Evolutionary conservation across 2,888 invertebrate genomes (phyloP).

Genomic region (Hymenopus coronatus): DNA sequence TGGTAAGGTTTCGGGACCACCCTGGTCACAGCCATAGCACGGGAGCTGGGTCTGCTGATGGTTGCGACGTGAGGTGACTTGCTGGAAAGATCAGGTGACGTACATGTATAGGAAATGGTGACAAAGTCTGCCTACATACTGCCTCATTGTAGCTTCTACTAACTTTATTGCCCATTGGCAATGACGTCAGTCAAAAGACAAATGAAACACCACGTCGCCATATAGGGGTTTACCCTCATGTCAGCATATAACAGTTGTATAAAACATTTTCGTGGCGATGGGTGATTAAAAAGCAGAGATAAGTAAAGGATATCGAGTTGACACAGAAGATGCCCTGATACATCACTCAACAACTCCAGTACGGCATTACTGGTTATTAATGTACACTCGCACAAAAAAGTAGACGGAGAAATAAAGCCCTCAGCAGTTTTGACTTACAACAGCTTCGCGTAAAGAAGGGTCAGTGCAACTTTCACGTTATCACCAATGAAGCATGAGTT

Average conservation of each 20-base stretch:
- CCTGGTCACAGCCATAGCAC: not conserved
- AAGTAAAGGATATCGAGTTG: not conserved
- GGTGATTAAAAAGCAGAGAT: not conserved
- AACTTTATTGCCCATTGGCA: not conserved
- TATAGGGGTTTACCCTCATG: not conserved
- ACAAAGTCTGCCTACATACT: not conserved
- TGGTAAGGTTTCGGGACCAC: not conserved
- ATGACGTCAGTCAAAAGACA: not conserved
- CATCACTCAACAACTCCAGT: not conserved
- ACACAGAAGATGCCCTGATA: not conserved
- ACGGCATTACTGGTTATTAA: not conserved
- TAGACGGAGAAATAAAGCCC: no score
- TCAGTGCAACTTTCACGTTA: no score
- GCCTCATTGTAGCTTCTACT: not conserved
- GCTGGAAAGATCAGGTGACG: not conserved
- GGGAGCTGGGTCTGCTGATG: not conserved
- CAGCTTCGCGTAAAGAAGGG: no score
- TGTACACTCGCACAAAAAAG: not conserved
- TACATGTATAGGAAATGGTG: not conserved
- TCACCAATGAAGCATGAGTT: no score
- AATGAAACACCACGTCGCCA: not conserved
- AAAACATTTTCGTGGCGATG: not conserved
- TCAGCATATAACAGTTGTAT: not conserved
- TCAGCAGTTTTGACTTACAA: no score
- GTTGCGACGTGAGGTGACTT: not conserved